These are phyloP conservation scores for Euplexia lucipara DNA, from an alignment of 2,888 invertebrate genomes.

Conservation along the genomic window DNA sequence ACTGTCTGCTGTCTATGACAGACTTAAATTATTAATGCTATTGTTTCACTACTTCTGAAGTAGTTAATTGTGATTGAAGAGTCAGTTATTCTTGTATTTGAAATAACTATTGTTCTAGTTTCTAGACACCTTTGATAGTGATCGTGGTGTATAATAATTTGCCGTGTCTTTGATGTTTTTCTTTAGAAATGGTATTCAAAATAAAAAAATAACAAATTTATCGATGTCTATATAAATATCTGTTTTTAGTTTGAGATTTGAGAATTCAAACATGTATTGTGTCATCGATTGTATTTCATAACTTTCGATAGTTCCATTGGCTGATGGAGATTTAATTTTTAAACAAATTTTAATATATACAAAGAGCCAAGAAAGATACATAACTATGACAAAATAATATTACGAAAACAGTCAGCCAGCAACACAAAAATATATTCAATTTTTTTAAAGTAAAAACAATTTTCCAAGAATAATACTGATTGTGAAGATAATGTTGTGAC, in stretches of 20 bases:
- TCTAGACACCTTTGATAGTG: slow-evolving; percentile 6
- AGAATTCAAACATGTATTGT: too few species aligned
- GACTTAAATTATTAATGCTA: slow-evolving; percentile 1
- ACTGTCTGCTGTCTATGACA: background rate
- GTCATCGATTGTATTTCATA: too few species aligned
- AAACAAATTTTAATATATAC: too few species aligned
- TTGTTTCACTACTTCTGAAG: slow-evolving; percentile 21
- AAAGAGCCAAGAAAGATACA: background rate
- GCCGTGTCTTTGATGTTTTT: background rate
- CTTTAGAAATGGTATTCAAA: background rate
- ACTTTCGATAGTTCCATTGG: too few species aligned
- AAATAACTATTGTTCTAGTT: slow-evolving; percentile 6
- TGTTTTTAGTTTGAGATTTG: too few species aligned
- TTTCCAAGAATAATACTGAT: slow-evolving; percentile 43
- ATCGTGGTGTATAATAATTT: slow-evolving; percentile 15
- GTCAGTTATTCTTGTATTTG: background rate
- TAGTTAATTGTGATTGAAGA: slow-evolving; percentile 1
- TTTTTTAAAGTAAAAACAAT: slow-evolving; percentile 17
- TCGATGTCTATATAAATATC: too few species aligned
- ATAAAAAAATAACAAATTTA: background rate
- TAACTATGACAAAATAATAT: slow-evolving; percentile 2
- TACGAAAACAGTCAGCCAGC: background rate
- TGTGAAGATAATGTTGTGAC: slow-evolving; percentile 51
- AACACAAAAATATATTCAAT: background rate
- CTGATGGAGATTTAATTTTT: too few species aligned